Evolutionary conservation across 2,113 vertebrate genomes (phyloP).

Genomic region (Seriola aureovittata): DNA sequence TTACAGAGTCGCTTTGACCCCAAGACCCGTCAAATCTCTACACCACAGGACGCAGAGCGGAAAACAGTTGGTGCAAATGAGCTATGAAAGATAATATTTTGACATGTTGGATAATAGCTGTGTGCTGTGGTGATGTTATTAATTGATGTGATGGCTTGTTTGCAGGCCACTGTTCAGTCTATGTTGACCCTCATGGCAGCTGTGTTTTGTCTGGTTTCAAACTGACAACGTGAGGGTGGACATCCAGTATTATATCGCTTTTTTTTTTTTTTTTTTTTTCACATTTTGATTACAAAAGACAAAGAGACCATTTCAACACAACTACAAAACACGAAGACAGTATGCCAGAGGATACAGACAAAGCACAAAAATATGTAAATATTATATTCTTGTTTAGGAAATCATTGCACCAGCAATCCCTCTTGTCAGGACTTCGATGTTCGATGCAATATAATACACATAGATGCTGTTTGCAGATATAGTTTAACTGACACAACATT

Average conservation of each 20-base stretch:
- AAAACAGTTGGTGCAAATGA: slow-evolving; percentile 21
- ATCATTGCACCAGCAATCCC: too few relatives aligned
- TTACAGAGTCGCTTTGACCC: not conserved
- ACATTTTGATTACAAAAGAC: too few relatives aligned
- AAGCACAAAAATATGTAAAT: too few relatives aligned
- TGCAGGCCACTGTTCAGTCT: not conserved
- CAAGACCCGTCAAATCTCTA: not conserved
- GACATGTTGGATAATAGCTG: slow-evolving; percentile 7
- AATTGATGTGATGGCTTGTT: slow-evolving; percentile 4
- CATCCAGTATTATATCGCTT: not conserved
- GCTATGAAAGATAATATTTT: slow-evolving; percentile 19
- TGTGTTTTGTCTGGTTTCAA: slow-evolving; percentile 32
- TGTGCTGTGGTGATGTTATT: slow-evolving; percentile 2
- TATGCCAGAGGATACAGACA: too few relatives aligned
- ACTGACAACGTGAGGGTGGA: not conserved
- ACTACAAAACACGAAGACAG: too few relatives aligned
- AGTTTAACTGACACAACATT: not conserved
- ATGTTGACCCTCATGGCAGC: not conserved
- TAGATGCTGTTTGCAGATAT: not conserved
- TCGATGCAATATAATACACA: too few relatives aligned
- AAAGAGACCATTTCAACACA: too few relatives aligned
- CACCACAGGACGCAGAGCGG: not conserved
- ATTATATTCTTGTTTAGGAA: too few relatives aligned
- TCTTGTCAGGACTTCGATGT: too few relatives aligned
- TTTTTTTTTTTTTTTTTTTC: too few relatives aligned